Evolutionary conservation across 2,113 vertebrate species (phyloP), one percentile per base, ranked within the genome.

Genomic region (Baryphthengus martii): DNA sequence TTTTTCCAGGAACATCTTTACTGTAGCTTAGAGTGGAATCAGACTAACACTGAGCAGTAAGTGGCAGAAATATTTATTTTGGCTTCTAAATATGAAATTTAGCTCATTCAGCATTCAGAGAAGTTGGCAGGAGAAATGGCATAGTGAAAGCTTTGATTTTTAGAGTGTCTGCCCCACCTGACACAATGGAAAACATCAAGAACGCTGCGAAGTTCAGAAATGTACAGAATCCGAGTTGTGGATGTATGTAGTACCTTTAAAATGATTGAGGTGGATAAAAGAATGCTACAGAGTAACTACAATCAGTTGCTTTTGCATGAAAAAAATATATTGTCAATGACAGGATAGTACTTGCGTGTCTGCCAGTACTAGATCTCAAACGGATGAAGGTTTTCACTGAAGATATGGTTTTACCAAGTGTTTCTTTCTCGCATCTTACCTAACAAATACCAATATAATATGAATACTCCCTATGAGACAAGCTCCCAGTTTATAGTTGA

Each of bases 1-100:
- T 97, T 95, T 95, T 92, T 76, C 93, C 89, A 97, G 94, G 66
- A 85, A 95, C 85, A 94, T 96, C 93, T 89, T 97, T 96, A 96
- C 85, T 84, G 92, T 86, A 95, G 93, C 78, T 95, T 93, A 79
- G 33, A 92, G 91, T 56, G 83, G 95, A 97, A 96, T 87, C 95
- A 86, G 90, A 78, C 68, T 96, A 77, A 96, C 25, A 93, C 40
- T 95, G 68, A 96, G 91, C 92, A 87, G 71, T 87, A 97, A 97
- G 89, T 81, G 55, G 93, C 76, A 95, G 65, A 96, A 93, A 82
- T 96, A 96, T 90, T 96, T 97, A 42, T 74, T 96, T 96, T 96
- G 94, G 82, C 88, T 96, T 28, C 75, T 83, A 87, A 94, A 93
- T 96, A 94, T 26, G 91, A 96, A 96, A 96, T 96, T 87, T 90